These are phyloP conservation scores for Aythya baeri DNA, from an alignment of 2,113 vertebrate species.

Conservation along the genomic window DNA sequence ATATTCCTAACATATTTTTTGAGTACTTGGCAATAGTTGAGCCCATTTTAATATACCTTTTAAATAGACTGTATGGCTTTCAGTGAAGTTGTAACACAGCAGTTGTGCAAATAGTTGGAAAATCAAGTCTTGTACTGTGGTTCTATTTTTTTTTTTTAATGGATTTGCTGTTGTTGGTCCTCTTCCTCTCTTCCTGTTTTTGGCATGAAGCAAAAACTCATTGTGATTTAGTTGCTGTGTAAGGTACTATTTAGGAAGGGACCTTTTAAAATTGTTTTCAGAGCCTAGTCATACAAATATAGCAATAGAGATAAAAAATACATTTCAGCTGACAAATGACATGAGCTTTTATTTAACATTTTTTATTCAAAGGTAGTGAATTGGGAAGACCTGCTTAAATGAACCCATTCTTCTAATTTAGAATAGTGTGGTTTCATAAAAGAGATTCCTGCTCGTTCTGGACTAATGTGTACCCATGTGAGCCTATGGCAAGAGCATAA, in stretches of 20 bases:
- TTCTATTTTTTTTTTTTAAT: too few relatives aligned
- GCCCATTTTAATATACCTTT: not conserved
- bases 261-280: not conserved
- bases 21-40: not conserved
- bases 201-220: not conserved
- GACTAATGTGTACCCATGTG: not conserved
- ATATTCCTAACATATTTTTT: not conserved
- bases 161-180: too few relatives aligned
- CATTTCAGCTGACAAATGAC: slow-evolving; percentile 49
- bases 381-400: slow-evolving; percentile 45
- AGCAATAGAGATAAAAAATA: slow-evolving; percentile 18
- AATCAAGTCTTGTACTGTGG: not conserved
- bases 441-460: slow-evolving; percentile 35
- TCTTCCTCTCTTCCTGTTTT: not conserved
- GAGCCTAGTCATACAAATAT: not conserved
- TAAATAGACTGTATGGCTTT: not conserved
- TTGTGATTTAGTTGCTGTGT: slow-evolving; percentile 3
- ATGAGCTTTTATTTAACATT: slow-evolving; percentile 26
- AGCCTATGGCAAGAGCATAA: slow-evolving; percentile 43
- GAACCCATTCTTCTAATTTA: slow-evolving; percentile 34
- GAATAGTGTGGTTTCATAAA: not conserved
- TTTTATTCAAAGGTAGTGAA: slow-evolving; percentile 38
- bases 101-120: not conserved
- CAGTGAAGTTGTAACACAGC: not conserved
- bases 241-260: slow-evolving; percentile 28